These are phyloP conservation scores for Aphrophora alni DNA, from an alignment of 2,888 invertebrate species.

Conservation along the genomic window DNA sequence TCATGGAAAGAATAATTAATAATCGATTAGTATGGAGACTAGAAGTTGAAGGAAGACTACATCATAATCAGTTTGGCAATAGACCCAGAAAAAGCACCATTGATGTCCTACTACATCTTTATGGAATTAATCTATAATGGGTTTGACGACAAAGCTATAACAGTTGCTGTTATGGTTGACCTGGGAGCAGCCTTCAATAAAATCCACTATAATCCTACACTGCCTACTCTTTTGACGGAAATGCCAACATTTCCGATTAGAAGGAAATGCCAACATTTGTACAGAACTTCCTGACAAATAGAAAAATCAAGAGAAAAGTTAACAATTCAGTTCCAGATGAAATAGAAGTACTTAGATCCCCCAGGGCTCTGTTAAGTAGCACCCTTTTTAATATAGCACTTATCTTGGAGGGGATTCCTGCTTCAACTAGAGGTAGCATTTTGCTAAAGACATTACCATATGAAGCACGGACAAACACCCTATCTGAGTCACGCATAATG, in stretches of 20 bases:
- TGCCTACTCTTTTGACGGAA: not conserved
- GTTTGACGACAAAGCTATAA: not conserved
- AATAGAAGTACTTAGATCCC: not conserved
- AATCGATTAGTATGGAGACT: not conserved
- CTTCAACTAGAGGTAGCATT: not conserved
- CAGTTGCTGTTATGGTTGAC: not conserved
- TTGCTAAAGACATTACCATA: not conserved
- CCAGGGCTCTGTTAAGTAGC: not conserved
- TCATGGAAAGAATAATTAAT: conserved; percentile 12
- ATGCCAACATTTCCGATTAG: no score
- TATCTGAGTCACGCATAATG: not conserved
- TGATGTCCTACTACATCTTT: no score
- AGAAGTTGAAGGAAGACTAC: not conserved
- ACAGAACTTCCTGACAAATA: not conserved
- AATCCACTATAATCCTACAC: not conserved
- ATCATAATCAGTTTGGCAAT: no score
- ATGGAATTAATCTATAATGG: no score
- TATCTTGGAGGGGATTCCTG: not conserved
- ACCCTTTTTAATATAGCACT: not conserved
- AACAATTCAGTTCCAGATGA: not conserved
- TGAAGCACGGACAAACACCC: not conserved
- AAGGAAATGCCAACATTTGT: not conserved
- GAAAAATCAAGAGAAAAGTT: not conserved
- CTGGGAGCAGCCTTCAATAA: not conserved
- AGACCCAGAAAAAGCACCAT: no score